These are phyloP conservation scores for Nansenia antarctica DNA, from an alignment of 2,113 vertebrate genomes.

Conservation along the genomic window DNA sequence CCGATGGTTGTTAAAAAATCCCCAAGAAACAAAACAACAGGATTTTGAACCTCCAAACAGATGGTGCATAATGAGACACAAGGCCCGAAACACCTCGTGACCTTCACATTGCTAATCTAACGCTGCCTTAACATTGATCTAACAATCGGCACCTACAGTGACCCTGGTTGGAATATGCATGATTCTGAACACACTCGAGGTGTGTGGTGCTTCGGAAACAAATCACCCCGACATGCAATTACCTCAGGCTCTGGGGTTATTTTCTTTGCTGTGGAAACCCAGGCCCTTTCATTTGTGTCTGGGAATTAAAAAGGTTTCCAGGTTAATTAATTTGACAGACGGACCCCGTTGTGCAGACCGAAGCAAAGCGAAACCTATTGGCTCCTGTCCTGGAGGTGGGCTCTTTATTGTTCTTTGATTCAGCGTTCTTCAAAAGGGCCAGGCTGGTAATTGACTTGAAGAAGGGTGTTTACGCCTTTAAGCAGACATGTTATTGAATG, in stretches of 20 bases:
- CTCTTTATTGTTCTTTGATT: conserved; percentile 65
- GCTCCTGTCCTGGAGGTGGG: conserved; percentile 59
- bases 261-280: conserved; percentile 50
- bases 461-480: conserved; percentile 37
- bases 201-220: conserved; percentile 52
- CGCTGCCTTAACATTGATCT: conserved; percentile 62
- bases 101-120: conserved; percentile 68
- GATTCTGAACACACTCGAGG: conserved; percentile 51
- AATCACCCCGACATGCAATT: conserved; percentile 73
- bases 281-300: conserved; percentile 53
- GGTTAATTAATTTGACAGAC: conserved; percentile 76
- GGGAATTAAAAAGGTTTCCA: conserved; percentile 66
- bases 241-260: conserved; percentile 56
- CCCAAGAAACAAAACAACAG: conserved; percentile 13
- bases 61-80: conserved; percentile 55
- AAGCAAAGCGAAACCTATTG: conserved; percentile 60
- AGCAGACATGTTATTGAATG: conserved; percentile 49
- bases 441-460: conserved; percentile 59
- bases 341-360: conserved; percentile 64
- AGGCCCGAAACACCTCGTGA: conserved; percentile 45
- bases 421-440: conserved; percentile 43
- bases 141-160: conserved; percentile 65
- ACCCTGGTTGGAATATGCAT: conserved; percentile 5
- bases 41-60: conserved; percentile 64
- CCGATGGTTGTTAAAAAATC: neutral